Percentiles rank a stretch among this genome's conserved stretches.
Conservation (phyloP, 2,113 vertebrate genomes). For the Neogale vison region DNA sequence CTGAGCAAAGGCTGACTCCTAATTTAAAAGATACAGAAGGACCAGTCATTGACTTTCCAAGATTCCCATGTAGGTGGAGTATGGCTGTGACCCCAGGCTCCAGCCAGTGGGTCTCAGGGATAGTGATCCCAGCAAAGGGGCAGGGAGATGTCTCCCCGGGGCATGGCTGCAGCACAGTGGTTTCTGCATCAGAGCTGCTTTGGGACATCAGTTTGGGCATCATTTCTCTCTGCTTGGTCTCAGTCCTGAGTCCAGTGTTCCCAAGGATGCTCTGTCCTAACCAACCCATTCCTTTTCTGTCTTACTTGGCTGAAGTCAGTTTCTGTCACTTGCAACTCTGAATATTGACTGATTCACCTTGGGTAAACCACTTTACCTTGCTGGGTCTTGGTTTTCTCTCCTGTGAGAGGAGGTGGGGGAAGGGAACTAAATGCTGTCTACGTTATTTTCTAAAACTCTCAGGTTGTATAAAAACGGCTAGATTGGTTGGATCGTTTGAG, state of each 20-base stretch:
- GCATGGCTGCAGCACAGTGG: neutral
- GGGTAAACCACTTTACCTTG: neutral
- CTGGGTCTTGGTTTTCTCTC: neutral
- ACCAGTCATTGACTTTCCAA: neutral
- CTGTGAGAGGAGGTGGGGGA: neutral
- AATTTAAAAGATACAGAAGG: neutral
- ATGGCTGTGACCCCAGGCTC: fast-evolving
- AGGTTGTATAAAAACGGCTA: neutral
- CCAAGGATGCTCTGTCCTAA: neutral
- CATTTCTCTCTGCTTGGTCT: neutral
- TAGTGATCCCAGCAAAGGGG: neutral
- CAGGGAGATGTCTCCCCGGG: neutral
- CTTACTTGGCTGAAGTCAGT: neutral
- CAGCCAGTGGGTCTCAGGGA: neutral
- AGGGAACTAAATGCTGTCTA: neutral
- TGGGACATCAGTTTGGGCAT: neutral
- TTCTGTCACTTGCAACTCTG: neutral
- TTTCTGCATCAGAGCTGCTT: neutral
- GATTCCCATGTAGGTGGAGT: neutral
- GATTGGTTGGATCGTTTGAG: neutral
- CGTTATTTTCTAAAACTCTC: neutral
- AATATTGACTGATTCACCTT: neutral
- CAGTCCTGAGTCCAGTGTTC: neutral
- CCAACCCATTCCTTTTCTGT: neutral
- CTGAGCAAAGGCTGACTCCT: neutral